phyloP scores from a whole-genome alignment of 2,888 invertebrate genomes.

The Neria commutata region DNA sequence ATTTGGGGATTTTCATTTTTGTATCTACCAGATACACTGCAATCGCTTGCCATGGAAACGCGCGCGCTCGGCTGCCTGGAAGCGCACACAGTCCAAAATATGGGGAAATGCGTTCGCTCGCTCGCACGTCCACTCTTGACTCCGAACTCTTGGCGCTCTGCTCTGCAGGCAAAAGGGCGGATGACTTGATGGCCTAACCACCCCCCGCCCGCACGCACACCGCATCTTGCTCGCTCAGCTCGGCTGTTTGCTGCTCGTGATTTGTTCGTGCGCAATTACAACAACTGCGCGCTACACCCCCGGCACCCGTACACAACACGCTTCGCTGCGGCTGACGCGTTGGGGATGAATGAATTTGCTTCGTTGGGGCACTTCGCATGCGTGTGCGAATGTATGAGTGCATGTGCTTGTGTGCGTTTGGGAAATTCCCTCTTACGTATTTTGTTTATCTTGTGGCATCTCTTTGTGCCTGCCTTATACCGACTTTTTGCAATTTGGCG shows the following conservation, averaged over 20 bases:
- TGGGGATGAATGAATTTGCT: background rate
- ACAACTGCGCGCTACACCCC: no score
- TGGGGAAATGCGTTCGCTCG: background rate
- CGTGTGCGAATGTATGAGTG: background rate
- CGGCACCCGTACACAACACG: no score
- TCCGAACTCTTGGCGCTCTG: no score
- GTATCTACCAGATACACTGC: background rate
- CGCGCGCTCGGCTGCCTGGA: background rate
- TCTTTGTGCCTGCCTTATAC: background rate
- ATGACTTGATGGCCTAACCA: no score
- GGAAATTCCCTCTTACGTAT: background rate
- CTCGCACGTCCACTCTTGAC: no score
- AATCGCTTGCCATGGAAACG: background rate
- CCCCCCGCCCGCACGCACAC: no score
- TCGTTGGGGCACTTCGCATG: background rate
- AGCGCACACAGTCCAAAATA: no score
- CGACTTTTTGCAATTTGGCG: background rate
- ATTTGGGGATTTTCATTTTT: background rate
- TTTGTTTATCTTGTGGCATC: conserved; percentile 1
- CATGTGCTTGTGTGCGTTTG: background rate
- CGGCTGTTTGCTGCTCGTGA: no score
- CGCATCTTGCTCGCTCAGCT: no score
- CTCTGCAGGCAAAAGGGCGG: no score
- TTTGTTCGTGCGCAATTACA: no score
- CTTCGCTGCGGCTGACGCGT: background rate